phyloP scores from a whole-genome alignment of 2,888 invertebrate genomes.

The Villa cingulata region DNA sequence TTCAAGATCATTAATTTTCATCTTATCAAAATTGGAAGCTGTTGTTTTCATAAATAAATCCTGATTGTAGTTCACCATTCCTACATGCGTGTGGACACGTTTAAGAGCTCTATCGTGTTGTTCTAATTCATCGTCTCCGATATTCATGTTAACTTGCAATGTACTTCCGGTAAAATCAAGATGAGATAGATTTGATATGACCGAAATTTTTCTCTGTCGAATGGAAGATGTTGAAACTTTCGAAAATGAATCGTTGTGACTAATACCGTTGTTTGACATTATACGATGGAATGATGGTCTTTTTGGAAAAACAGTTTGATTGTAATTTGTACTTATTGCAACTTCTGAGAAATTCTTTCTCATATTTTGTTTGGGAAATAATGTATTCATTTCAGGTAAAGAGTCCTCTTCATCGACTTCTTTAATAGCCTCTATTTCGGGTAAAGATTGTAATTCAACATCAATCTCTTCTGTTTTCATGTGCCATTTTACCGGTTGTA shows the following conservation, averaged over 20 bases:
- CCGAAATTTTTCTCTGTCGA: conserved; percentile 47
- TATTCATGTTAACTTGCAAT: conserved; percentile 51
- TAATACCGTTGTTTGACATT: conserved; percentile 32
- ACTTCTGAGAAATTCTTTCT: conserved; percentile 35
- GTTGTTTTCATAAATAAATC: conserved; percentile 36
- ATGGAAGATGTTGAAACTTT: conserved; percentile 25
- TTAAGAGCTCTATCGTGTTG: conserved; percentile 31
- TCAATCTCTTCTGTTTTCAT: conserved; percentile 39
- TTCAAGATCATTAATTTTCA: conserved; percentile 18
- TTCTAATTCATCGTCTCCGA: conserved; percentile 35
- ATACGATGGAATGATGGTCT: conserved; percentile 35
- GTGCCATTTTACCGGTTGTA: conserved; percentile 62
- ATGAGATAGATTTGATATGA: conserved; percentile 56
- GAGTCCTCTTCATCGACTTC: conserved; percentile 48
- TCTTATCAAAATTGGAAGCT: conserved; percentile 22
- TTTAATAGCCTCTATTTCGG: conserved; percentile 53
- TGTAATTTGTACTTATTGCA: conserved; percentile 27
- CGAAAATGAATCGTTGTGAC: conserved; percentile 39
- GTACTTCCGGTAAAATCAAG: conserved; percentile 65
- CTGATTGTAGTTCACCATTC: conserved; percentile 25
- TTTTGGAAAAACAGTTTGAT: conserved; percentile 27
- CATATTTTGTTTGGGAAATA: conserved; percentile 30
- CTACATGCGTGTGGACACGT: conserved; percentile 30
- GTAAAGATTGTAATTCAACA: conserved; percentile 29
- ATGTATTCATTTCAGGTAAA: conserved; percentile 33